Conservation (phyloP, 1,140 invertebrate species). For the Euura saliciscinereae region DNA sequence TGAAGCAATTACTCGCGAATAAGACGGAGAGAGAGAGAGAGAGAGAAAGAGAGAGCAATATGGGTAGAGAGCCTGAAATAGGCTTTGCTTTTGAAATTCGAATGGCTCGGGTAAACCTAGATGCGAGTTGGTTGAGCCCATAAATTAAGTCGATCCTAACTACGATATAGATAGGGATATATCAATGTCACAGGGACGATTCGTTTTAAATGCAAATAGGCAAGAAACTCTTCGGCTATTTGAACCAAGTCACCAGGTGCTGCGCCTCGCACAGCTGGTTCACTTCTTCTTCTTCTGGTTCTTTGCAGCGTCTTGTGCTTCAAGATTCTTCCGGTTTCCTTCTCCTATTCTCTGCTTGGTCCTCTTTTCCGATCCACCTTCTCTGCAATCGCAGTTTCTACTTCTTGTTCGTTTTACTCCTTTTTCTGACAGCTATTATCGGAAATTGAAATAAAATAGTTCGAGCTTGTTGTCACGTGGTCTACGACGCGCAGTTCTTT, state of each 20-base stretch:
- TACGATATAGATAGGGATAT: slow-evolving; percentile 48
- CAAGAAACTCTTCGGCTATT: slow-evolving; percentile 8
- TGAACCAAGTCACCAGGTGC: slow-evolving; percentile 1
- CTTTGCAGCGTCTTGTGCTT: not conserved
- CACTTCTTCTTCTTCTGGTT: not conserved
- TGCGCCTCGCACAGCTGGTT: not conserved
- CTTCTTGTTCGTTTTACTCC: too few species aligned
- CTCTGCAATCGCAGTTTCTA: not conserved
- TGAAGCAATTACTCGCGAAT: too few species aligned
- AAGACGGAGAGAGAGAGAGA: too few species aligned
- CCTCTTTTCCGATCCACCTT: not conserved
- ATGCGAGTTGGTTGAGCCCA: slow-evolving; percentile 21
- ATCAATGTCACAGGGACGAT: slow-evolving; percentile 40
- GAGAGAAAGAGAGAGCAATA: too few species aligned
- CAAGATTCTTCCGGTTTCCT: not conserved
- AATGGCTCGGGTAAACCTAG: not conserved
- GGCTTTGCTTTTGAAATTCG: too few species aligned
- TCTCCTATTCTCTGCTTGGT: not conserved
- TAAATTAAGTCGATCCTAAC: slow-evolving; percentile 48
- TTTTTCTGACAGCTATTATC: too few species aligned
- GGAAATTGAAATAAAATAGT: too few species aligned
- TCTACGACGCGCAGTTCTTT: too few species aligned
- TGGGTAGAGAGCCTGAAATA: too few species aligned
- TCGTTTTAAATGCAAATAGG: slow-evolving; percentile 57
- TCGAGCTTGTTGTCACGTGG: too few species aligned